A percentile compares a stretch with the other conserved stretches of the same genome.
Conservation (phyloP, 2,797 vertebrate species). For the Alosa sapidissima region DNA sequence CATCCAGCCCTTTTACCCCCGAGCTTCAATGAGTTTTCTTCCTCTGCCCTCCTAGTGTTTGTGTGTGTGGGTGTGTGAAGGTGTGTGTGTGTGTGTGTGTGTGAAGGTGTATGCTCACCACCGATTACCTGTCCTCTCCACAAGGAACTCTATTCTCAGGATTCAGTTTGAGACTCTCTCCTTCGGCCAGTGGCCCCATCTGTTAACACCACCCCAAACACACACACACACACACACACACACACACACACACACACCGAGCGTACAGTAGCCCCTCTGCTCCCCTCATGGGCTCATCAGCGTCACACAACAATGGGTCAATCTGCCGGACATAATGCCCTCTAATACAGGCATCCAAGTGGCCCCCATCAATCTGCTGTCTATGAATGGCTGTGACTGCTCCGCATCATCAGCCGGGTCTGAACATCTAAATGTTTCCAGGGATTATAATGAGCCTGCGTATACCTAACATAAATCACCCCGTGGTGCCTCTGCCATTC, state of each 20-base stretch:
- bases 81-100: slow-evolving; percentile 25
- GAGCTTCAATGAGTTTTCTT: slow-evolving; percentile 52
- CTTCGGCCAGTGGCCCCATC: slow-evolving; percentile 43
- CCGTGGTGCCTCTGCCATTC: no score
- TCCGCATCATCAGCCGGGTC: neutral
- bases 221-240: slow-evolving; percentile 4
- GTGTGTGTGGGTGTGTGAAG: slow-evolving; percentile 8
- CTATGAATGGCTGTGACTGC: neutral
- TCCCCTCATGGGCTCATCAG: neutral
- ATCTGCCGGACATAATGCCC: neutral
- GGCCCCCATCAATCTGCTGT: neutral
- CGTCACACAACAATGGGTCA: neutral
- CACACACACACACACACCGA: slow-evolving; percentile 6
- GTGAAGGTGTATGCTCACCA: slow-evolving; percentile 29
- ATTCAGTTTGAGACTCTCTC: neutral
- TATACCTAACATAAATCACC: neutral
- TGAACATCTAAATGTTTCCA: neutral
- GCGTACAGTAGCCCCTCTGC: neutral
- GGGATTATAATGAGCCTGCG: neutral
- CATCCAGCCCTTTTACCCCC: neutral
- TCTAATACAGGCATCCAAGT: neutral
- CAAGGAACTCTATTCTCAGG: slow-evolving; percentile 49
- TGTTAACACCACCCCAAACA: slow-evolving; percentile 30
- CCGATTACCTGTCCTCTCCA: slow-evolving; percentile 49
- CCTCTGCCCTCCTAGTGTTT: neutral